phyloP scores from a whole-genome alignment of 2,888 invertebrate species.

The Agapostemon virescens region DNA sequence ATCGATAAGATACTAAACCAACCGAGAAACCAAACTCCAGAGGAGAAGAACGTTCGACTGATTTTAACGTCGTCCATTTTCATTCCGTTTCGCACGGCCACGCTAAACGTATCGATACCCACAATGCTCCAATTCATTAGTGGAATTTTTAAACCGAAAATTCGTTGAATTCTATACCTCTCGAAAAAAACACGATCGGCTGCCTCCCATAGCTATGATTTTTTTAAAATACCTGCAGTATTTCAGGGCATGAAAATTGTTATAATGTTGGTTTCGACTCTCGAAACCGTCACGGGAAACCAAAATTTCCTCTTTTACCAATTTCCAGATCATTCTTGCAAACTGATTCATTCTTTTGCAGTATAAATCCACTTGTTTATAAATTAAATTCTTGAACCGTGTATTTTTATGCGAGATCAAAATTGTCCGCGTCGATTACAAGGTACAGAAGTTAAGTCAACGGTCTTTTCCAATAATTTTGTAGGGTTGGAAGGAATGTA shows the following conservation, averaged over 20 bases:
- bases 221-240: neutral
- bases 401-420: too few relatives aligned
- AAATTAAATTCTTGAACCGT: too few relatives aligned
- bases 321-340: too few relatives aligned
- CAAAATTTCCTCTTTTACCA: too few relatives aligned
- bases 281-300: too few relatives aligned
- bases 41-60: neutral
- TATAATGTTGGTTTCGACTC: neutral
- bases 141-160: neutral
- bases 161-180: neutral
- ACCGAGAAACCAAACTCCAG: neutral
- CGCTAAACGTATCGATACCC: neutral
- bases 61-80: neutral
- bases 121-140: neutral
- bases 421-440: too few relatives aligned
- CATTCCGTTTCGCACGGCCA: neutral
- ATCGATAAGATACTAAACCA: slow-evolving; percentile 26
- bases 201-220: neutral
- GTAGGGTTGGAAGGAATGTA: neutral
- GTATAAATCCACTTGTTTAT: too few relatives aligned
- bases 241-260: neutral
- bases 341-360: too few relatives aligned
- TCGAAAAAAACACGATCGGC: neutral
- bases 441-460: too few relatives aligned
- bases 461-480: too few relatives aligned